These are phyloP conservation scores for Drosophila lacicola DNA, from an alignment of 2,888 invertebrate genomes.

Conservation along the genomic window DNA sequence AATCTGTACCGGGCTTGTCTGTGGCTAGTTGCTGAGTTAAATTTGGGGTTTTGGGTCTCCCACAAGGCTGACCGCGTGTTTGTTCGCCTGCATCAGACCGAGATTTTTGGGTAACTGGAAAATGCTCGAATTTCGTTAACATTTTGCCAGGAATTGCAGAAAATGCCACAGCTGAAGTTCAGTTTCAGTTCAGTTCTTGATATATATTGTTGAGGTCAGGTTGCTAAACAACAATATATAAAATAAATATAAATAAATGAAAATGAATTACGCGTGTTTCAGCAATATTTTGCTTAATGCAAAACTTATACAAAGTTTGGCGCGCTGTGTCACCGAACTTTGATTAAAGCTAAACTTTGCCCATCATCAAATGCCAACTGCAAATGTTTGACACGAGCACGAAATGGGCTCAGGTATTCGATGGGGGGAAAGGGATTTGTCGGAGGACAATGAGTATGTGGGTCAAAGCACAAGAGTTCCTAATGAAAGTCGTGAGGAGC, in stretches of 20 bases:
- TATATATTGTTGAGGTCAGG: neutral
- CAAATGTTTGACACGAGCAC: slow-evolving; percentile 34
- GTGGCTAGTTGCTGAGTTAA: slow-evolving; percentile 17
- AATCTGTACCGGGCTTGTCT: slow-evolving; percentile 12
- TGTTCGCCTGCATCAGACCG: slow-evolving; percentile 19
- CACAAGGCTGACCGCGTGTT: slow-evolving; percentile 43
- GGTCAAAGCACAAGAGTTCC: slow-evolving; percentile 2
- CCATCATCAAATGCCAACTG: slow-evolving; percentile 46
- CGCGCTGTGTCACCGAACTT: slow-evolving; percentile 45
- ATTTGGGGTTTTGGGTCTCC: slow-evolving; percentile 27
- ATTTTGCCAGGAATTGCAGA: slow-evolving; percentile 28
- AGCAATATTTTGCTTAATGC: slow-evolving; percentile 15
- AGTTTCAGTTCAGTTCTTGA: slow-evolving; percentile 26
- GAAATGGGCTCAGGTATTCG: slow-evolving; percentile 28
- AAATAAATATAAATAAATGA: slow-evolving; percentile 19
- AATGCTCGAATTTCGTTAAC: slow-evolving; percentile 13
- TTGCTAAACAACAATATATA: slow-evolving; percentile 33
- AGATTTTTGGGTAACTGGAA: slow-evolving; percentile 30
- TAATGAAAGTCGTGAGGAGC: slow-evolving; percentile 22
- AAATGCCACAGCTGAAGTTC: slow-evolving; percentile 12
- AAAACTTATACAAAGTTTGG: slow-evolving; percentile 45
- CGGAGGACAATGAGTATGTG: neutral
- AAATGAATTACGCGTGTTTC: slow-evolving; percentile 16
- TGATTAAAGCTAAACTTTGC: slow-evolving; percentile 50
- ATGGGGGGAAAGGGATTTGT: neutral